phyloP scores from a whole-genome alignment of 2,888 invertebrate species.

The Gymnoscelis rufifasciata region DNA sequence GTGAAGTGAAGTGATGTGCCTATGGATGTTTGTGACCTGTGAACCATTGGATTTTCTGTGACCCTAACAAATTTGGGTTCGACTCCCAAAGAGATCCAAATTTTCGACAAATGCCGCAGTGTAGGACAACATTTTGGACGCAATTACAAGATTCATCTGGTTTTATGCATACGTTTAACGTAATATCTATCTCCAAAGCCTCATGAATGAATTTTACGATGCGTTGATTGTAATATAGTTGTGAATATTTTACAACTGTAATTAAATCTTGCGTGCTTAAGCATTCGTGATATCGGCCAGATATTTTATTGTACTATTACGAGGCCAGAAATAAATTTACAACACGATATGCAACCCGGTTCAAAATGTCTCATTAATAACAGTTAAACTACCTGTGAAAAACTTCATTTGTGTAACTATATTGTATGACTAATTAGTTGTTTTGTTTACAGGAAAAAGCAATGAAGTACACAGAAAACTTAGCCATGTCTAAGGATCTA shows the following conservation, averaged over 20 bases:
- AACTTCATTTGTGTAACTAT: too few relatives aligned
- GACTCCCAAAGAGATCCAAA: conserved; percentile 15
- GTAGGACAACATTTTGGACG: too few relatives aligned
- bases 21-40: conserved; percentile 24
- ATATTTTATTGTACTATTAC: too few relatives aligned
- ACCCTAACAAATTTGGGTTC: conserved; percentile 18
- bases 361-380: too few relatives aligned
- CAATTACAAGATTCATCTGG: too few relatives aligned
- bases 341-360: too few relatives aligned
- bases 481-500: conserved; percentile 65
- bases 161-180: too few relatives aligned
- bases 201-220: conserved; percentile 10
- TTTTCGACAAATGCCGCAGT: too few relatives aligned
- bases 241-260: conserved; percentile 5
- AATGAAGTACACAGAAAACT: conserved; percentile 68
- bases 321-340: too few relatives aligned
- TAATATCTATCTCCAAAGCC: not conserved
- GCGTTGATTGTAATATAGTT: conserved; percentile 1
- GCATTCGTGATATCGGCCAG: not conserved
- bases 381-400: too few relatives aligned
- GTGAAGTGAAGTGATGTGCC: conserved; percentile 39
- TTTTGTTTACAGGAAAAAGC: conserved; percentile 62
- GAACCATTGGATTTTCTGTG: conserved; percentile 8
- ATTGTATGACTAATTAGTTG: too few relatives aligned
- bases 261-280: conserved; percentile 8